These are phyloP conservation scores for Sorex fumeus DNA, from an alignment of 2,113 vertebrate species.

Conservation along the genomic window DNA sequence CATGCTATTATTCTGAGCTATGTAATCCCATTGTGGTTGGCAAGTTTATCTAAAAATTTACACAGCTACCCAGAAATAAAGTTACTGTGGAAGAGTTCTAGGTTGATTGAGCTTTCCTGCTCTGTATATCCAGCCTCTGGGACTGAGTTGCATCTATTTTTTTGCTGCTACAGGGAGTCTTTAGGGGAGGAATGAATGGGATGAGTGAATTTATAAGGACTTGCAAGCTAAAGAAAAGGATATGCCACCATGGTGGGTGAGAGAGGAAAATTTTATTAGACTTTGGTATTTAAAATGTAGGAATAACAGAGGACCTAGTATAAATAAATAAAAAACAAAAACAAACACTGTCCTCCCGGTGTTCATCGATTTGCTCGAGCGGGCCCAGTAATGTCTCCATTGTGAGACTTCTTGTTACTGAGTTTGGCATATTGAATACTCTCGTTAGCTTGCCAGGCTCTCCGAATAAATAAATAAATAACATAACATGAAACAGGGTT, in stretches of 20 bases:
- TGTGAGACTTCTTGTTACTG: too few species aligned
- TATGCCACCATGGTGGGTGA: neutral
- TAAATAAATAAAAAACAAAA: neutral
- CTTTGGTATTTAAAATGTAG: neutral
- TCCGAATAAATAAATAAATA: slow-evolving; percentile 1
- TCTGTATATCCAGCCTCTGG: too few species aligned
- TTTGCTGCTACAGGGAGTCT: neutral
- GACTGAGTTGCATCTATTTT: neutral
- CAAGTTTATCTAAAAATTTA: neutral
- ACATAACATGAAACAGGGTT: neutral
- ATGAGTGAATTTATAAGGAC: neutral
- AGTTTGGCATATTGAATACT: too few species aligned
- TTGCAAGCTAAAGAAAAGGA: neutral
- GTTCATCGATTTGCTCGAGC: too few species aligned
- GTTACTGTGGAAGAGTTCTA: neutral
- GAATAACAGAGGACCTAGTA: neutral
- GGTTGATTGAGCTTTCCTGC: neutral
- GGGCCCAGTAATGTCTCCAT: too few species aligned
- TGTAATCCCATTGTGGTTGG: neutral
- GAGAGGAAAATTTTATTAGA: neutral
- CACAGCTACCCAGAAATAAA: neutral
- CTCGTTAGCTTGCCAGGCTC: too few species aligned
- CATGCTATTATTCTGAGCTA: neutral
- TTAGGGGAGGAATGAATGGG: neutral
- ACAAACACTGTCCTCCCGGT: too few species aligned